A percentile compares a stretch with the other conserved stretches of the same genome.
Conservation (phyloP, 1,140 invertebrate genomes). For the Drosophila erecta region DNA sequence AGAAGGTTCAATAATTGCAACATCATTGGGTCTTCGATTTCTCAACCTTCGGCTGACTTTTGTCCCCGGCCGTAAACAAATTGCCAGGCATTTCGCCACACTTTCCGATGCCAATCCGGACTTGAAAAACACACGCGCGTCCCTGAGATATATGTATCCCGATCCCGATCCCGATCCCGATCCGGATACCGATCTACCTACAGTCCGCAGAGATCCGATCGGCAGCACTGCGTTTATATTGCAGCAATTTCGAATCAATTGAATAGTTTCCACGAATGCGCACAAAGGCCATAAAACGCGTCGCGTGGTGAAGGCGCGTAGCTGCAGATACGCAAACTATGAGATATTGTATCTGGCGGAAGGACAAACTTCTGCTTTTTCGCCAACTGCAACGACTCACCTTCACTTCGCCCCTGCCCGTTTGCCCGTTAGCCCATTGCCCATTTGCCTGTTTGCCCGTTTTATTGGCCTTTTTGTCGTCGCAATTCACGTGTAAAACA, state of each 20-base stretch:
- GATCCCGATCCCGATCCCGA: conserved; percentile 1
- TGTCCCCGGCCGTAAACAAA: conserved; percentile 69
- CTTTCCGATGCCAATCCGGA: conserved; percentile 11
- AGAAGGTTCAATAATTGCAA: conserved; percentile 85
- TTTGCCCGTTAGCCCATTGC: background rate
- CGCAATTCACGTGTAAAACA: conserved; percentile 76
- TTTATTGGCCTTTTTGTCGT: conserved; percentile 76
- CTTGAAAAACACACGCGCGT: conserved; percentile 45
- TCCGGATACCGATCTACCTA: conserved; percentile 35
- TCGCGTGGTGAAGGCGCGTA: conserved; percentile 57
- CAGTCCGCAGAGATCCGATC: conserved; percentile 45
- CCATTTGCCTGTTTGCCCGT: conserved; percentile 9
- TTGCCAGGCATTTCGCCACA: conserved; percentile 62
- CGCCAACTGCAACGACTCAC: conserved; percentile 30
- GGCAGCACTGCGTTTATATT: conserved; percentile 80
- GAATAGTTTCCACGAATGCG: conserved; percentile 71
- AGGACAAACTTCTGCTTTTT: conserved; percentile 62
- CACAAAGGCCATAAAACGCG: conserved; percentile 66
- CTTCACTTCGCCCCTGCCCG: conserved; percentile 50
- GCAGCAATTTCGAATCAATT: conserved; percentile 82
- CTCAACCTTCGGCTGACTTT: conserved; percentile 61
- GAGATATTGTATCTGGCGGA: conserved; percentile 12
- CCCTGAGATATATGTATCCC: conserved; percentile 37
- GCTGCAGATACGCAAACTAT: conserved; percentile 23
- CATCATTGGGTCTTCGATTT: conserved; percentile 77